Evolutionary conservation across 2,113 vertebrate genomes (phyloP).

Genomic region (Eptesicus fuscus): DNA sequence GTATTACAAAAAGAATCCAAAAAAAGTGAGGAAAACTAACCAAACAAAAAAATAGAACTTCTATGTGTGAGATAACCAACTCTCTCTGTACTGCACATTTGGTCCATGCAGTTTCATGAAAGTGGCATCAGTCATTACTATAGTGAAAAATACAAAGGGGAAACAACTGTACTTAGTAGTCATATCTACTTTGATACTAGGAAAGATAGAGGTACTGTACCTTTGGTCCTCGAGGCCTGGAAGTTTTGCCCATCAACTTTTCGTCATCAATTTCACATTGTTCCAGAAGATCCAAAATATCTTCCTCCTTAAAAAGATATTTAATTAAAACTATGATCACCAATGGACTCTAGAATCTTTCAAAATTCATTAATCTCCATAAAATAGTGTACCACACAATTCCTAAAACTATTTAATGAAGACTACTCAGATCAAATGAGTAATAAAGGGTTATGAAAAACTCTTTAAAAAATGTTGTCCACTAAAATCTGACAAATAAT

Average conservation of each 20-base stretch:
- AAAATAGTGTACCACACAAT: background rate
- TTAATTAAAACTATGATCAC: background rate
- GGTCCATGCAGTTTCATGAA: background rate
- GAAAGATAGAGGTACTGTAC: constrained; percentile 61
- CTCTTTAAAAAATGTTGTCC: background rate
- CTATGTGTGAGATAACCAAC: background rate
- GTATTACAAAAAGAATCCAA: background rate
- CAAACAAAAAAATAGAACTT: background rate
- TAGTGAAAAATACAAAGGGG: background rate
- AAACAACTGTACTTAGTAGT: background rate
- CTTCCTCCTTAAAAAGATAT: constrained; percentile 89
- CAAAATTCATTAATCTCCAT: background rate
- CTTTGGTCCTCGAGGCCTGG: constrained; percentile 88
- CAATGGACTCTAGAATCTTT: background rate
- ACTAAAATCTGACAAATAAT: background rate
- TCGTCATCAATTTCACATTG: constrained; percentile 98
- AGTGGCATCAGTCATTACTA: background rate
- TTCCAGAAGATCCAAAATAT: constrained; percentile 97
- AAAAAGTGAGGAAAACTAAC: background rate
- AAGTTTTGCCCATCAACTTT: constrained; percentile 93
- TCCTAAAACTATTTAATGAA: background rate
- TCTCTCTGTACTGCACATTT: background rate
- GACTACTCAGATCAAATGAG: background rate
- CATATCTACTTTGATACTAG: background rate
- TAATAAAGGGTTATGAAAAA: background rate